phyloP scores from a whole-genome alignment of 2,888 invertebrate genomes.

The Netelia melanura region DNA sequence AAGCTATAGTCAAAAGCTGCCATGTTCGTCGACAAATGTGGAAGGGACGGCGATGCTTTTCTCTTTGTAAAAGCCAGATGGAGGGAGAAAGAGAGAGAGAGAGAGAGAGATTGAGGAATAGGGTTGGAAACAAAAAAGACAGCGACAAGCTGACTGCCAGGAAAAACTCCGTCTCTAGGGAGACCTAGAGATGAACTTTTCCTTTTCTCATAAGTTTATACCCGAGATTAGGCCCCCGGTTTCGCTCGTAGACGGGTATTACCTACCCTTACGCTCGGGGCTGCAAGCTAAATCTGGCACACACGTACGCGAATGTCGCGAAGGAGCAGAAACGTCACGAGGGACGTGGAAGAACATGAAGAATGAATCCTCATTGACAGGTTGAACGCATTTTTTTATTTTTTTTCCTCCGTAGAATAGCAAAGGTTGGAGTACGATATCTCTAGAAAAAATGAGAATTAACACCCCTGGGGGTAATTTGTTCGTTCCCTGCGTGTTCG shows the following conservation, averaged over 20 bases:
- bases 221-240: constrained; percentile 5
- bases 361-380: constrained; percentile 33
- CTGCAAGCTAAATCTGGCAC: background rate
- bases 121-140: constrained; percentile 20
- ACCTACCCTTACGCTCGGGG: background rate
- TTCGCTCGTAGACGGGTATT: background rate
- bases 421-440: constrained; percentile 1
- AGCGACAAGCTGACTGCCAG: constrained; percentile 19
- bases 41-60: constrained; percentile 33
- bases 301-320: constrained; percentile 1
- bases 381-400: background rate
- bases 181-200: constrained; percentile 30
- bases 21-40: constrained; percentile 7
- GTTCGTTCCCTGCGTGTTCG: background rate
- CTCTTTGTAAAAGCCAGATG: background rate
- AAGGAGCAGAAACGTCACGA: constrained; percentile 9
- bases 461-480: constrained; percentile 42
- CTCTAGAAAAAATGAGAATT: constrained; percentile 37
- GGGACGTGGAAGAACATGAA: constrained; percentile 23
- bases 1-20: background rate
- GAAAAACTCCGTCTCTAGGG: constrained; percentile 38
- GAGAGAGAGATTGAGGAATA: background rate
- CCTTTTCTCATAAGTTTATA: constrained; percentile 16
- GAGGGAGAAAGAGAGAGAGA: background rate
- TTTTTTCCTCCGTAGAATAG: background rate